phyloP scores from a whole-genome alignment of 2,113 vertebrate genomes.

The Corythornis madagascariensis region DNA sequence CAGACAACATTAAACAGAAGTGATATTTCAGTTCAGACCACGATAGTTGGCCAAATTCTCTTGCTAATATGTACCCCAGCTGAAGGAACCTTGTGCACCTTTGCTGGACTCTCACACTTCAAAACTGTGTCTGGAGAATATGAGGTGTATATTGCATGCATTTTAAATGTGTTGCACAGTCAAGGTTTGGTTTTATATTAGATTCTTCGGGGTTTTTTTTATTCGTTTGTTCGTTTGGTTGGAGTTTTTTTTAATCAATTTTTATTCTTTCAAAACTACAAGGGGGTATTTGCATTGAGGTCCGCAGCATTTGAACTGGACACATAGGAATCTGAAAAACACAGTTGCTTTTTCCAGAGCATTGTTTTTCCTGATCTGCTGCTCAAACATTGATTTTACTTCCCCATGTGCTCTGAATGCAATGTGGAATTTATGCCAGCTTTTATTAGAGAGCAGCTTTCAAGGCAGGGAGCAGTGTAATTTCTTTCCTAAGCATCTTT shows the following conservation, averaged over 20 bases:
- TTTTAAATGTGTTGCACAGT: not conserved
- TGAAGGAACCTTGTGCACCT: not conserved
- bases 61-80: not conserved
- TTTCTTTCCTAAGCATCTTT: not conserved
- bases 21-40: not conserved
- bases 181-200: not conserved
- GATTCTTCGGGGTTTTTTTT: not conserved
- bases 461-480: not conserved
- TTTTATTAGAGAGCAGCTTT: conserved; percentile 16
- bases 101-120: not conserved
- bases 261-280: not conserved
- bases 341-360: not conserved
- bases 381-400: conserved; percentile 36
- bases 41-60: not conserved
- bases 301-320: not conserved
- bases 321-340: not conserved
- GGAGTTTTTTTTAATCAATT: not conserved
- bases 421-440: not conserved
- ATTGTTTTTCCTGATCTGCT: conserved; percentile 15
- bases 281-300: not conserved
- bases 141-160: not conserved
- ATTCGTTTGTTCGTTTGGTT: not conserved
- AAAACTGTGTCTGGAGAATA: not conserved
- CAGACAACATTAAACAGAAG: not conserved
- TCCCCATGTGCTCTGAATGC: not conserved